Base-by-base conservation (phyloP, 1,140 invertebrate species). In the Eulimnadia texana region DNA sequence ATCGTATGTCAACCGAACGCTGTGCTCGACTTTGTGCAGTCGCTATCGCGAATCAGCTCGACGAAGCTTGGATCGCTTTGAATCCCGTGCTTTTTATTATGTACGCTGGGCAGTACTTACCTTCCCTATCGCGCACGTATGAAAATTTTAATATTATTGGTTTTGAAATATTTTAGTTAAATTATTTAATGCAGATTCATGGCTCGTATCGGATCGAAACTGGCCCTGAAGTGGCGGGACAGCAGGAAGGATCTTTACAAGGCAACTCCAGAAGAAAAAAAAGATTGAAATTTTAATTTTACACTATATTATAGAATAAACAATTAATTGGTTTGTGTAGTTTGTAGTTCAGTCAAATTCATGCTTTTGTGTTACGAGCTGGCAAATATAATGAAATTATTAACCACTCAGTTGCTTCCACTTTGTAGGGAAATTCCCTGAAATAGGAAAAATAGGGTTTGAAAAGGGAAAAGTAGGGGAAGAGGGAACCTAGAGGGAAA, bases 11-110 rank as follows among this genome's bases (percentile, higher is more conserved):
- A 2, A 76, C 80, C 1, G 78, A 83, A 66, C 76, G 88, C 27
- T 92, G 88, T 74, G 86, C 80, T 1, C 69, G 81, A 65, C 72
- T 92, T 2, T 84, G 80, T 72, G 81, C 82, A 0, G 72, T 88
- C 19, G 84, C 86, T 13, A 77, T 92, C 29, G 85, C 84, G 13
- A 91, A 91, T 71, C 78, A 82, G 72, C 65, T 88, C 56, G 71
- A 80, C 56, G 84, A 90, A 74, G 80, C 79, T 1, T 93, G 88
- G 88, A 86, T 89, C 64, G 75, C 75, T 19, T 57, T 79, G 2
- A 80, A 85, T 58, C 80, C 82, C 0, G 62, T 84, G 1, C 73
- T 90, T 19, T 69, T 77, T 1, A 63, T 88, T 3, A 69, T 75
- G 6, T 91, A 91, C 69, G 52, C 82, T 0, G 66, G 65, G 16